Conservation (phyloP, 2,113 vertebrate species). For the Pygoscelis antarcticus region DNA sequence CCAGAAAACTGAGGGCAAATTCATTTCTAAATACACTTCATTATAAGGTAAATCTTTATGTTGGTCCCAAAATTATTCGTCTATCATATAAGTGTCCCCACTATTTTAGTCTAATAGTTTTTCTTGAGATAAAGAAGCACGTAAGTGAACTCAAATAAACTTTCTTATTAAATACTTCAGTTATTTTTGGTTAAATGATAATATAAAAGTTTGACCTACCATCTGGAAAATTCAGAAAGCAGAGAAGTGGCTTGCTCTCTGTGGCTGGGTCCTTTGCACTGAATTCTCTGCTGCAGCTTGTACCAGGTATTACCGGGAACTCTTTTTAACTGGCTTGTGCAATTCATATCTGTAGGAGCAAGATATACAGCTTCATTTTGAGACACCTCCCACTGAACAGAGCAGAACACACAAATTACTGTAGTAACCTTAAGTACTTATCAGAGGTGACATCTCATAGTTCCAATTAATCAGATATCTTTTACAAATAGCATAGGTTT, state of each 20-base stretch:
- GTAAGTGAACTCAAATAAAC: not conserved
- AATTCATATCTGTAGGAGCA: not conserved
- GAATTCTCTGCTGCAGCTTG: not conserved
- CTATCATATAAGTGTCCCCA: not conserved
- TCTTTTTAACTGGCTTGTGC: not conserved
- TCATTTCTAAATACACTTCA: not conserved
- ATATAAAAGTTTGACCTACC: constrained; percentile 36
- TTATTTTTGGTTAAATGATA: not conserved
- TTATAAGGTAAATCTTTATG: not conserved
- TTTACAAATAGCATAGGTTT: not conserved
- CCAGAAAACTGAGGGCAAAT: not conserved
- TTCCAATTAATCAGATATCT: not conserved
- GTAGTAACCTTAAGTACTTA: not conserved
- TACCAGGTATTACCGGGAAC: not conserved
- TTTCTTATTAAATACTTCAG: not conserved
- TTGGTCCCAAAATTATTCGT: not conserved
- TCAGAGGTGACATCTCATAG: not conserved
- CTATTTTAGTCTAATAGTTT: not conserved
- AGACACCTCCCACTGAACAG: constrained; percentile 43
- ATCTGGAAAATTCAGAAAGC: not conserved
- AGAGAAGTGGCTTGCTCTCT: not conserved
- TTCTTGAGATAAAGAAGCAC: not conserved
- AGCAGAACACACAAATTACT: not conserved
- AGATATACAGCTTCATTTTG: not conserved
- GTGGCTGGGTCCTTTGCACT: not conserved